Base-by-base conservation (phyloP, 2,888 invertebrate genomes). In the Dusona sp. region DNA sequence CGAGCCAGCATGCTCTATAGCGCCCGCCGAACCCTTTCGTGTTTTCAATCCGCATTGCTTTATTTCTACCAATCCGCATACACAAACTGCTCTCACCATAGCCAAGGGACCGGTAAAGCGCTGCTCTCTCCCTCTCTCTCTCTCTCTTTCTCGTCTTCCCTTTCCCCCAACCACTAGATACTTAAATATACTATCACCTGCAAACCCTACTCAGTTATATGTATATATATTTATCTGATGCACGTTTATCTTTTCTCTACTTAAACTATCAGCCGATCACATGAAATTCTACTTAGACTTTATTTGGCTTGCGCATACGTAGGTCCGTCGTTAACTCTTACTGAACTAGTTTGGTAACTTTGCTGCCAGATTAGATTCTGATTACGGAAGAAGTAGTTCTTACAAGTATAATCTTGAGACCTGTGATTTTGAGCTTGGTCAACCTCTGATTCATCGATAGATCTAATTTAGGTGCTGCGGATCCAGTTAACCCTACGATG, bases 11-110 rank as follows among this genome's bases (percentile, higher is more conserved):
- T 79, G 79, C 72, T 77, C 83, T 83, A 83, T 74, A 77, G 72
- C 80, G 70, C 79, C 51, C 81, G 45, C 79, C 64, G 86, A 78
- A 86, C 84, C 86, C 84, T 86, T 84, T 86, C 86, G 86, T 86
- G 86, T 86, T 86, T 84, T 81, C 81, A 84, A 45, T 81, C 81
- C 65, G 74, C 80, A 74, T 86, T 86, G 86, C 86, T 86, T 86
- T 86, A 86, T 86, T 86, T 86, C 86, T 86, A 86, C 86, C 78
- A 86, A 86, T 86, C 84, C 80, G 83, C 78, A 78, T 80, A 80
- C 57, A 86, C 83, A 83, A 79, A 86, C 72, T 77, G 45, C 79
- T 80, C 83, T 73, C 80, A 67, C 77, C 64, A 70, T 80, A 72
- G 36, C 78, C 67, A 51, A 70, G 86, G 51, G 65, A 86, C 81